Conservation (phyloP, 2,888 invertebrate species). For the Hirtodrosophila duncani region DNA sequence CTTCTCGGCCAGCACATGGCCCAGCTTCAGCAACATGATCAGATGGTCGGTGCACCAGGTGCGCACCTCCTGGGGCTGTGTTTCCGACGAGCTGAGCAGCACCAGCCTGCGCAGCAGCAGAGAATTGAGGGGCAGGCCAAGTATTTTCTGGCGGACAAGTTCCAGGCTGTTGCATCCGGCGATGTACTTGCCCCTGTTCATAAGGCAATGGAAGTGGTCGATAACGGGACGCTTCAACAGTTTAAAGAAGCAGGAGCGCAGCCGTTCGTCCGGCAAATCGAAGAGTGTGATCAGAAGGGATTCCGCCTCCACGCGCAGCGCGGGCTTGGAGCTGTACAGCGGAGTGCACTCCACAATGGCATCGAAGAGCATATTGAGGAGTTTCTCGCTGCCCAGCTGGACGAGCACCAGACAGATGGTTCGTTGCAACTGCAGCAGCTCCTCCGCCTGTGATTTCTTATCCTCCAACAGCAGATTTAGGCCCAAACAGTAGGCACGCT, state of each 20-base stretch:
- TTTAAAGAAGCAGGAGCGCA: constrained; percentile 51
- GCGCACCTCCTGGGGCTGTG: constrained; percentile 29
- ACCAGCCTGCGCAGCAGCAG: constrained; percentile 67
- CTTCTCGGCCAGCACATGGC: constrained; percentile 50
- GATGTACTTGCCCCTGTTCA: constrained; percentile 62
- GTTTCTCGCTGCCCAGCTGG: constrained; percentile 60
- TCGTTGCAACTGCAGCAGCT: constrained; percentile 27
- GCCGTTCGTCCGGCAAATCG: constrained; percentile 44
- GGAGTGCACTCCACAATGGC: constrained; percentile 54
- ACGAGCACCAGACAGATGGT: constrained; percentile 52
- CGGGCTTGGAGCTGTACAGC: constrained; percentile 36
- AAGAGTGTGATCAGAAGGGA: constrained; percentile 59
- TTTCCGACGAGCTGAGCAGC: constrained; percentile 15
- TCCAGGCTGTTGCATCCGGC: constrained; percentile 48
- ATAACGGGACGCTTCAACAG: constrained; percentile 57
- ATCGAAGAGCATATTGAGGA: constrained; percentile 58
- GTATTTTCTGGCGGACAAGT: constrained; percentile 47
- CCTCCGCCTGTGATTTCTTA: background rate
- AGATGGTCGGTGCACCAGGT: constrained; percentile 64
- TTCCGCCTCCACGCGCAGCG: constrained; percentile 59
- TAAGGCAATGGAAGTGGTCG: constrained; percentile 65
- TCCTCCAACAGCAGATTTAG: constrained; percentile 19
- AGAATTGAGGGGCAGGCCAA: constrained; percentile 73
- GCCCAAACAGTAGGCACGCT: constrained; percentile 27
- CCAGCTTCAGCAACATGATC: constrained; percentile 66